Base-by-base conservation (phyloP, 2,113 vertebrate genomes). In the Gambusia affinis region DNA sequence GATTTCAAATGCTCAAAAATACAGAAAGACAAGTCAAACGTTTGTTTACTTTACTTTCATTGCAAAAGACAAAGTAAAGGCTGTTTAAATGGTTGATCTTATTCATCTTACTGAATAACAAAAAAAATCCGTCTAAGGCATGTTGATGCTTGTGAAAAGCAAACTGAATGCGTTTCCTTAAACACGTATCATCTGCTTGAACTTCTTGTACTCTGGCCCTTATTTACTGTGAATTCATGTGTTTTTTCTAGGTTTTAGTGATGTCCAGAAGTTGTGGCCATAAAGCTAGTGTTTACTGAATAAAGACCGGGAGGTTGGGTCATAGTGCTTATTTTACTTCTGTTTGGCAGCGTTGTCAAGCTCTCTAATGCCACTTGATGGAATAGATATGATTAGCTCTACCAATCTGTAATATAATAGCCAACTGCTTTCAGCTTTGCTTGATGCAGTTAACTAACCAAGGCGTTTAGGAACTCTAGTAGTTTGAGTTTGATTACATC, bases 261-360 rank as follows among this genome's bases (percentile, higher is more conserved):
- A 30, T 60, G 10, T 81, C 51, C 83, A 39, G n/a, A 69, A 28
- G 47, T 44, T 27, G 68, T 63, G 60, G 57, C 60, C 44, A 60
- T 11, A 37, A 39, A 75, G 64, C 4, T 33, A 37, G 7, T 78
- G 72, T 15, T 24, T 39, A 57, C 70, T 70, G 86, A 72, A 89
- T 87, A 14, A 76, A 73, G 80, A 12, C 27, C 76, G 44, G 27
- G 27, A 63, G 44, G n/a, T 51, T 70, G 64, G 28, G 15, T 44
- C 19, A 30, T 29, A 51, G 47, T 31, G 37, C 60, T 67, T 61
- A 28, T 54, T 24, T 24, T 54, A 42, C 35, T 35, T 61, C 2
- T 67, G 4, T 66, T 73, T 66, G 54, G 51, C 42, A 75, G 37
- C 24, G 12, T 64, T 37, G 60, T 51, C 10, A 42, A n/a, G 42